Percentiles rank a stretch among this genome's conserved stretches.
phyloP scores from a whole-genome alignment of 2,797 vertebrate genomes.

The Valencia hispanica region DNA sequence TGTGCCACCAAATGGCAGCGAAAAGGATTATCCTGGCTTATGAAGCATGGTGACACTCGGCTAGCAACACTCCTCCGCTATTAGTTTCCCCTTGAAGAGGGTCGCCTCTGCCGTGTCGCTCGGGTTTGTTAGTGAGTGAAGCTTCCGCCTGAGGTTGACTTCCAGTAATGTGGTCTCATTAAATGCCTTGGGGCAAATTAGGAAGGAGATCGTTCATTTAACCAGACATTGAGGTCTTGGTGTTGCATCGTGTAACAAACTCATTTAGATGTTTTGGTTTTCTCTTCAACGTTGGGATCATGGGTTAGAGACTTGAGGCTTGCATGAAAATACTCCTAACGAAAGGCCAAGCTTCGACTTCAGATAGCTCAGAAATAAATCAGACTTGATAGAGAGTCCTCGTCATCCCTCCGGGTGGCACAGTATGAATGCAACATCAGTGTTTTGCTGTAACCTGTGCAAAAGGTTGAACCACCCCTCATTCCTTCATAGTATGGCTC shows the following conservation, averaged over 20 bases:
- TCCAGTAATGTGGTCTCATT: conserved; percentile 23
- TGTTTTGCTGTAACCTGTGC: background rate
- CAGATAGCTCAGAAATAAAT: background rate
- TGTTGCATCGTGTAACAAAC: conserved; percentile 32
- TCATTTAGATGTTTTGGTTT: conserved; percentile 31
- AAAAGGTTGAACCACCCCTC: background rate
- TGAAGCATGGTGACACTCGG: conserved; percentile 72
- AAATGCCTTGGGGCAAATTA: conserved; percentile 11
- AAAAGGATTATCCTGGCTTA: conserved; percentile 72
- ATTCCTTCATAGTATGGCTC: background rate
- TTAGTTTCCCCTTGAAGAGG: conserved; percentile 63
- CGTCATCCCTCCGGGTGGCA: background rate
- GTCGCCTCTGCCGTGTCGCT: conserved; percentile 46
- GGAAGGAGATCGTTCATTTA: conserved; percentile 23
- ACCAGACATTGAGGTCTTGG: conserved; percentile 22
- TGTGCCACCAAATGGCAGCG: conserved; percentile 70
- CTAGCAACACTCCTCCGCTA: conserved; percentile 56
- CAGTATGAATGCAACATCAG: no score
- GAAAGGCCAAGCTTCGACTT: conserved; percentile 3
- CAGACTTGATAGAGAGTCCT: background rate
- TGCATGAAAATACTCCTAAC: conserved; percentile 3
- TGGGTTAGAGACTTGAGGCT: conserved; percentile 9
- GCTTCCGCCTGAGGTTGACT: conserved; percentile 31
- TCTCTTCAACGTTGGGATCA: conserved; percentile 18
- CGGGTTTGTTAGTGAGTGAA: conserved; percentile 42